phyloP scores from a whole-genome alignment of 2,888 invertebrate species.

The Megalurothrips usitatus region DNA sequence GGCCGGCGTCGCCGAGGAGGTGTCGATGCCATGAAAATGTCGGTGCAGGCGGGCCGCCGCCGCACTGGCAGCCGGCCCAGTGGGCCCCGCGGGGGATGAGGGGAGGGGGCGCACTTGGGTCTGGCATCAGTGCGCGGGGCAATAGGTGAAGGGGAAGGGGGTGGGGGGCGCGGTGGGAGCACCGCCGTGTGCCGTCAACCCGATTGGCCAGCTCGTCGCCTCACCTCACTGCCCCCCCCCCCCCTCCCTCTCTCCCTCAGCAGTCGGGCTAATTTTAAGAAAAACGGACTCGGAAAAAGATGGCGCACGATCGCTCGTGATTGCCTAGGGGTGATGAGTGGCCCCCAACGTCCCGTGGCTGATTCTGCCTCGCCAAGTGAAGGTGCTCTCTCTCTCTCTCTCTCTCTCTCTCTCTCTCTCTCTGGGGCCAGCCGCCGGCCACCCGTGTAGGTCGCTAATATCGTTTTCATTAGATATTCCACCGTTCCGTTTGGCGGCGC shows the following conservation, averaged over 20 bases:
- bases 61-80: background rate
- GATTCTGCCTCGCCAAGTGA: too few species aligned
- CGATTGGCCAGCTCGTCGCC: background rate
- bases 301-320: slow-evolving; percentile 1
- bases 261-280: slow-evolving; percentile 13
- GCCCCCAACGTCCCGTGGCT: background rate
- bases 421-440: too few species aligned
- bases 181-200: background rate
- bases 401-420: too few species aligned
- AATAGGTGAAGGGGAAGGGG: background rate
- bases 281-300: background rate
- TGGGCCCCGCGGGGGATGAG: background rate
- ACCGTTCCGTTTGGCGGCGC: too few species aligned
- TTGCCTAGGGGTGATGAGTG: background rate
- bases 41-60: background rate
- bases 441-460: too few species aligned
- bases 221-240: background rate
- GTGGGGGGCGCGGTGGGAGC: background rate
- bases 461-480: too few species aligned
- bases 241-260: background rate
- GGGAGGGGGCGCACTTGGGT: background rate
- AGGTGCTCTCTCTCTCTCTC: too few species aligned
- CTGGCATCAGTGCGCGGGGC: slow-evolving; percentile 5
- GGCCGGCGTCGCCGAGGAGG: background rate
- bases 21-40: background rate